Base-by-base conservation (phyloP, 1,140 invertebrate species). In the Drosophila santomea region DNA sequence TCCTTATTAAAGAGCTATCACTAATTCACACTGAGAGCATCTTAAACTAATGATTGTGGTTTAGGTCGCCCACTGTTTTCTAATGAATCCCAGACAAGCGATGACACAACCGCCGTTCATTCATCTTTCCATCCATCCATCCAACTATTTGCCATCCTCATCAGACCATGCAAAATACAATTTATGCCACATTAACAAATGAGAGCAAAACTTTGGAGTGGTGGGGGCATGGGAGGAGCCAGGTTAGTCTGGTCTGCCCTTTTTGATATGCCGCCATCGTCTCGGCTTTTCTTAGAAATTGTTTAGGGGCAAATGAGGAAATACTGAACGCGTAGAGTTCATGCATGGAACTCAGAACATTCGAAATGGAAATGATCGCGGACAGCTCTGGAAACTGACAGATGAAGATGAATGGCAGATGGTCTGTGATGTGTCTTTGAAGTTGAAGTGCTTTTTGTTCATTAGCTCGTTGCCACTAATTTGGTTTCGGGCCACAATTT, bases 391-490 rank as follows among this genome's bases (percentile, higher is more conserved):
- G 44, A 56, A 45, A 32, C 25, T 35, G 35, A 48, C 58, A 80
- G 75, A 85, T 84, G 78, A 88, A 88, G 82, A 85, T 88, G 82
- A 85, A 86, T 82, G 83, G 64, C 83, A 88, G 79, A 82, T 82
- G 82, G 47, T 78, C 61, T 68, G 55, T 43, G 57, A 71, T 52
- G 61, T 63, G 52, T 47, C 83, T 86, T 88, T 86, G 69, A 86
- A 86, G 78, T 88, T 57, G 28, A 41, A 59, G 82, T 75, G 61
- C 78, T 73, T 82, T 78, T 73, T 75, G 78, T 88, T 85, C 78
- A 88, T 86, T 82, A 82, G 82, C 83, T 78, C 74, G 69, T 68
- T 77, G 64, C 77, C 73, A 68, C 79, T 71, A 79, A 82, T 79
- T 78, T 71, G 51, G 60, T 71, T 55, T 58, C 25, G 39, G 47